These are phyloP conservation scores for Nomada goodeniana DNA, from an alignment of 2,888 invertebrate genomes.

Conservation along the genomic window DNA sequence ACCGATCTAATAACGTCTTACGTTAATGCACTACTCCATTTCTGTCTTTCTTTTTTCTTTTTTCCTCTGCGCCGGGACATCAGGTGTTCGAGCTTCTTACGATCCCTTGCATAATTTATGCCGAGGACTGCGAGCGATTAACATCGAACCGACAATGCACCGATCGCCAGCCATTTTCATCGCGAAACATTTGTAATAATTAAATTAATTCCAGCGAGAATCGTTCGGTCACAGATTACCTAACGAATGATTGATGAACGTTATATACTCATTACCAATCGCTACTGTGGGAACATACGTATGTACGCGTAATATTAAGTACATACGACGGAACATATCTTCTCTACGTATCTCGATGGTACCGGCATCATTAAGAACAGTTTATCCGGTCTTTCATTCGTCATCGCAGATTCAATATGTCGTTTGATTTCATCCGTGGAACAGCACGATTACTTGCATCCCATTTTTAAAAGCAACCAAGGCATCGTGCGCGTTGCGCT, in stretches of 20 bases:
- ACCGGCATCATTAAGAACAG: slow-evolving; percentile 72
- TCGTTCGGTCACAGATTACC: slow-evolving; percentile 63
- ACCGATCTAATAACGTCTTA: slow-evolving; percentile 15
- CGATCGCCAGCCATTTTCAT: slow-evolving; percentile 59
- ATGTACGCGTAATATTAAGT: slow-evolving; percentile 52
- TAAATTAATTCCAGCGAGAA: slow-evolving; percentile 71
- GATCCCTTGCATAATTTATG: slow-evolving; percentile 37
- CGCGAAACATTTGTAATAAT: slow-evolving; percentile 68
- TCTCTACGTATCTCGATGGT: slow-evolving; percentile 38
- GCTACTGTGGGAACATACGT: slow-evolving; percentile 73
- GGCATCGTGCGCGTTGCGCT: slow-evolving; percentile 11
- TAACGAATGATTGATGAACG: slow-evolving; percentile 74
- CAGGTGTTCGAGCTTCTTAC: not conserved
- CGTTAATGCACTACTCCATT: not conserved
- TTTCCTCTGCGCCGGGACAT: no score
- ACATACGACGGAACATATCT: slow-evolving; percentile 31
- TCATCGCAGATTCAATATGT: slow-evolving; percentile 71
- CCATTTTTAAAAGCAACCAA: slow-evolving; percentile 17
- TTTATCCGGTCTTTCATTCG: slow-evolving; percentile 73
- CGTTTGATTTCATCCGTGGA: slow-evolving; percentile 64
- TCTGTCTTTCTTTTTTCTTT: not conserved
- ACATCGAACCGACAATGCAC: slow-evolving; percentile 30
- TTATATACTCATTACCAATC: slow-evolving; percentile 70
- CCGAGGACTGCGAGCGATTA: not conserved
- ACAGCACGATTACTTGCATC: slow-evolving; percentile 30